Base-by-base conservation (phyloP, 2,113 vertebrate genomes). In the Lota lota region DNA sequence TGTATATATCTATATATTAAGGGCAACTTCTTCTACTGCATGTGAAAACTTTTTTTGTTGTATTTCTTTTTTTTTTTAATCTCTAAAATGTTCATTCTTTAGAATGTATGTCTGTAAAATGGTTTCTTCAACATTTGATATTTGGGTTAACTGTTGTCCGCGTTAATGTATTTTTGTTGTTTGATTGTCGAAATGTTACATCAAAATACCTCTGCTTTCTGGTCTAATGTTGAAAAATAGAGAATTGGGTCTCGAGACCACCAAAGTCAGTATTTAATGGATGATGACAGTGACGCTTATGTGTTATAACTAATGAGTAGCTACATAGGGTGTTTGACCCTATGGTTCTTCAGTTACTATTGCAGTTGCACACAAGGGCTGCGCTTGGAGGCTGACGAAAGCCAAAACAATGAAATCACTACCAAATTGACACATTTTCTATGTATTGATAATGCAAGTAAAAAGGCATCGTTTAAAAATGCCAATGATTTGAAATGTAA, bases 121-220 rank as follows among this genome's bases (percentile, higher is more conserved):
- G 8, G 76, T 82, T 69, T 57, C 85, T 87, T 81, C 60, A 79
- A 79, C 58, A 53, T 83, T 77, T 22, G 75, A 75, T 50, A 83
- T 65, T 88, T 87, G 68, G 67, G 80, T 86, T 85, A 59, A 66
- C 74, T 79, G 79, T 83, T 85, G 74, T 66, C 75, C 81, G 63
- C 70, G 24, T 40, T 57, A 53, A 18, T 64, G 68, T 79, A 68
- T 72, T 82, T 63, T 68, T 58, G 18, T 56, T 22, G 76, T 63
- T 51, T 83, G 66, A 70, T 51, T 79, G 77, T 85, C 82, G 57
- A 64, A 40, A 66, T 73, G 75, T 83, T 84, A 80, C 82, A 84
- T 85, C 60, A 83, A 88, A 89, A 89, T 89, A 90, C 90, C 90
- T 91, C 79, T 47, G 40, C 40, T 47, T 47, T 47, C 40, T 47